phyloP scores from a whole-genome alignment of 2,113 vertebrate species.

The Aegotheles bennettii region DNA sequence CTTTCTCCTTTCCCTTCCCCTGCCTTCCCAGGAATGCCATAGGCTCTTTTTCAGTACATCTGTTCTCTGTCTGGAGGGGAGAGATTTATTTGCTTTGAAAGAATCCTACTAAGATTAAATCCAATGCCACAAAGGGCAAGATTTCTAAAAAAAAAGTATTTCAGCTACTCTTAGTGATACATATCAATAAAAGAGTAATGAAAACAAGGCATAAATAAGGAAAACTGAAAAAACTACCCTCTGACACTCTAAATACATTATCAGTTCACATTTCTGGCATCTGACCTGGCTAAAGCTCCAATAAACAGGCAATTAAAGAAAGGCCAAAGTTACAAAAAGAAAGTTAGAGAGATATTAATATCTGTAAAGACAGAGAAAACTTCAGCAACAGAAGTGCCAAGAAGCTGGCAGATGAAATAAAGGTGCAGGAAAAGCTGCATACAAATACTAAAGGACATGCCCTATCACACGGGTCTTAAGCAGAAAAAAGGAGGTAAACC shows the following conservation, averaged over 20 bases:
- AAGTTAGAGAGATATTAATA: neutral
- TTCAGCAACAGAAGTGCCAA: neutral
- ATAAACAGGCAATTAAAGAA: neutral
- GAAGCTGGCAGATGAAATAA: slow-evolving; percentile 23
- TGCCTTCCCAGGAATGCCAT: slow-evolving; percentile 16
- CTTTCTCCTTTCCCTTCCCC: neutral
- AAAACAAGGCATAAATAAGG: neutral
- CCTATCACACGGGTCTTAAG: neutral
- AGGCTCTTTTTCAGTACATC: neutral
- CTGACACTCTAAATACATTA: neutral
- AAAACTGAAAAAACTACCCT: neutral
- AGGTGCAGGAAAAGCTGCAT: neutral
- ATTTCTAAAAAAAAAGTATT: slow-evolving; percentile 5
- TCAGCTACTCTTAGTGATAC: neutral
- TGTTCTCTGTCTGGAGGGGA: neutral
- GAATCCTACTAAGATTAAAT: slow-evolving; percentile 42
- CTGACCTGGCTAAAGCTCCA: neutral
- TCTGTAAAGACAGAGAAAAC: neutral
- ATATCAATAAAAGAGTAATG: neutral
- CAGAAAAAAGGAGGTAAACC: neutral
- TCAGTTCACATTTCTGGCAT: neutral
- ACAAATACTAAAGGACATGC: neutral
- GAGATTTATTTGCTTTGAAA: slow-evolving; percentile 37
- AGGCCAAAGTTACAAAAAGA: neutral
- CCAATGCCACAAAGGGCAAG: neutral